phyloP scores from a whole-genome alignment of 2,113 vertebrate genomes.

The Protobothrops flavoviridis region DNA sequence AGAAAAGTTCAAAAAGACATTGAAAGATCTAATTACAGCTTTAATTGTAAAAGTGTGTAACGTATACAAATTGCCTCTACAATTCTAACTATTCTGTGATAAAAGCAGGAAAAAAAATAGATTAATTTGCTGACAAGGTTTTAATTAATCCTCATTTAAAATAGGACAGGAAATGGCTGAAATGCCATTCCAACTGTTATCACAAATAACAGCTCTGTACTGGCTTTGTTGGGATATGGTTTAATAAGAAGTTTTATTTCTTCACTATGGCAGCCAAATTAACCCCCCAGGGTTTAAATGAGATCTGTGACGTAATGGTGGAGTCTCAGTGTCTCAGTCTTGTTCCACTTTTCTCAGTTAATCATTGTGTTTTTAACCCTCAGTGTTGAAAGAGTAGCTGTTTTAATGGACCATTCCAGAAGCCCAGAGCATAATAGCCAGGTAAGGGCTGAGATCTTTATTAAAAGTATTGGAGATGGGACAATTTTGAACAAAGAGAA shows the following conservation, averaged over 20 bases:
- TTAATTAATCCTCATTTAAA: not conserved
- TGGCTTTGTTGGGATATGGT: not conserved
- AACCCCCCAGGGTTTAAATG: not conserved
- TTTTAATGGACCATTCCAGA: slow-evolving; percentile 66
- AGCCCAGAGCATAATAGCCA: slow-evolving; percentile 50
- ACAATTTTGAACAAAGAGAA: not conserved
- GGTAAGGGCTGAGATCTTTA: slow-evolving; percentile 44
- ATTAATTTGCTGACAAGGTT: not conserved
- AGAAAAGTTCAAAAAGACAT: not conserved
- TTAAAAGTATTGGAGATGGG: not conserved
- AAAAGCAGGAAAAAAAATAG: not conserved
- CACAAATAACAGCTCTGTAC: not conserved
- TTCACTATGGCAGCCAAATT: not conserved
- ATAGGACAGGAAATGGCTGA: not conserved
- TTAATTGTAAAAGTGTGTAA: not conserved
- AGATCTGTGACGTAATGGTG: not conserved
- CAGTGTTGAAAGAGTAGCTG: slow-evolving; percentile 62
- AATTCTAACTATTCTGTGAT: not conserved
- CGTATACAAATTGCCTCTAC: not conserved
- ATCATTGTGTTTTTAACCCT: slow-evolving; percentile 14
- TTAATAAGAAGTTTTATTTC: not conserved
- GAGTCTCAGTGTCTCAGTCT: not conserved
- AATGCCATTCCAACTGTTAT: not conserved
- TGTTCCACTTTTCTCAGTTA: not conserved
- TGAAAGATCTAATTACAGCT: not conserved